Evolutionary conservation across 2,113 vertebrate species (phyloP).

Genomic region (Podiceps cristatus): DNA sequence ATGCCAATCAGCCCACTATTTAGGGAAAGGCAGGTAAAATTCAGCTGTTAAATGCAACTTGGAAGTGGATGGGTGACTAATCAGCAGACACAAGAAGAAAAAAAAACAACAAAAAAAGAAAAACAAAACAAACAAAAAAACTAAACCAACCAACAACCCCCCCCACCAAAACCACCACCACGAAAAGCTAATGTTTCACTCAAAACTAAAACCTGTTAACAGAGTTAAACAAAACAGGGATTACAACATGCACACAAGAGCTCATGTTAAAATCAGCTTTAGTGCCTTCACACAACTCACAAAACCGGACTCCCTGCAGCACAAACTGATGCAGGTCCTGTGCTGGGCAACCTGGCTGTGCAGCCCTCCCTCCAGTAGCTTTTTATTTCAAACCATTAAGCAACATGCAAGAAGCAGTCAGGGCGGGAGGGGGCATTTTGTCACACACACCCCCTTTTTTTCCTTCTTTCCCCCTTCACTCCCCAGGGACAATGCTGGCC

Average conservation of each 20-base stretch:
- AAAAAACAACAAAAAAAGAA: not conserved
- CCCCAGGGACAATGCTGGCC: no score
- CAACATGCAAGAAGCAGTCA: fast-evolving
- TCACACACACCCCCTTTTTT: not conserved
- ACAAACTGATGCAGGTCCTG: not conserved
- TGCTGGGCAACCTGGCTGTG: fast-evolving
- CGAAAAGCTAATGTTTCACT: not conserved
- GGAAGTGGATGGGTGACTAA: not conserved
- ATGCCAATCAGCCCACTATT: not conserved
- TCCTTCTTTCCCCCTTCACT: not conserved
- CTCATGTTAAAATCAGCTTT: not conserved
- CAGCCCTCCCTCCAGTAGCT: not conserved
- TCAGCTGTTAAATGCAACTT: not conserved
- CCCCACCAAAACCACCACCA: no score
- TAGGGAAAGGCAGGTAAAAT: not conserved
- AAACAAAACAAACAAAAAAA: no score
- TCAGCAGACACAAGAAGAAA: not conserved
- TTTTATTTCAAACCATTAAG: not conserved
- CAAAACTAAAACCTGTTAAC: not conserved
- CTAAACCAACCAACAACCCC: no score
- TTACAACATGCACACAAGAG: not conserved
- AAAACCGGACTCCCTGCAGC: not conserved
- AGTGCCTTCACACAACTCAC: not conserved
- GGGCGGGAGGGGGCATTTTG: fast-evolving
- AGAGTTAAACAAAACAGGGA: not conserved